Conservation (phyloP, 2,888 invertebrate species). For the Sylvicola fuscatus region DNA sequence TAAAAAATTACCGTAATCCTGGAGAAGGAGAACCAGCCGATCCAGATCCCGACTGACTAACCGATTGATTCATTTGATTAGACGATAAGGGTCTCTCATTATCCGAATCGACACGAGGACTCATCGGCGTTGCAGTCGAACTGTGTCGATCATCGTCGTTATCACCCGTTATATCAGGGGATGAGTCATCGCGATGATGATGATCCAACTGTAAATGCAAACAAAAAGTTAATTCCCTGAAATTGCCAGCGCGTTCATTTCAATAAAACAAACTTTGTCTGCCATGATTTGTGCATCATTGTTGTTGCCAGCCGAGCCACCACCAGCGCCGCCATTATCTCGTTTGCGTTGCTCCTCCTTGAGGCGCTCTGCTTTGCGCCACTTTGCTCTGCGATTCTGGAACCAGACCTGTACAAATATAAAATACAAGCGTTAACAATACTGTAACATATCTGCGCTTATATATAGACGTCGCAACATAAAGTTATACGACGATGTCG, state of each 20-base stretch:
- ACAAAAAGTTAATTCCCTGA: neutral
- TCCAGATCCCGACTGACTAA: conserved; percentile 29
- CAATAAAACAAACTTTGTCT: conserved; percentile 2
- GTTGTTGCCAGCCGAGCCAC: conserved; percentile 18
- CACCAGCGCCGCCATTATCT: conserved; percentile 35
- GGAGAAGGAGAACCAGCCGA: conserved; percentile 26
- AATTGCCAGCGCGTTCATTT: no score
- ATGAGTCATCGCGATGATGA: conserved; percentile 23
- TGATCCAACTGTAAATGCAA: neutral
- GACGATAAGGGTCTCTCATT: conserved; percentile 23
- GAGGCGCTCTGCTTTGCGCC: conserved; percentile 79
- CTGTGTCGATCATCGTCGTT: conserved; percentile 22
- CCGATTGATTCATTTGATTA: conserved; percentile 20
- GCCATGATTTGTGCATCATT: conserved; percentile 1
- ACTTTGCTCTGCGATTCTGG: conserved; percentile 80
- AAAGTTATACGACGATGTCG: no score
- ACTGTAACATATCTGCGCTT: no score
- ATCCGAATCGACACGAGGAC: conserved; percentile 23
- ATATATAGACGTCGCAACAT: no score
- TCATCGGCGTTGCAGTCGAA: conserved; percentile 18
- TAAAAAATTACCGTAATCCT: conserved; percentile 11
- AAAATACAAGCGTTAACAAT: no score
- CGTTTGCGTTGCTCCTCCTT: conserved; percentile 79
- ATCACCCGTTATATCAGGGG: conserved; percentile 27
- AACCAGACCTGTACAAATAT: conserved; percentile 91